phyloP scores from a whole-genome alignment of 2,113 vertebrate genomes.

The Scolopax mira region DNA sequence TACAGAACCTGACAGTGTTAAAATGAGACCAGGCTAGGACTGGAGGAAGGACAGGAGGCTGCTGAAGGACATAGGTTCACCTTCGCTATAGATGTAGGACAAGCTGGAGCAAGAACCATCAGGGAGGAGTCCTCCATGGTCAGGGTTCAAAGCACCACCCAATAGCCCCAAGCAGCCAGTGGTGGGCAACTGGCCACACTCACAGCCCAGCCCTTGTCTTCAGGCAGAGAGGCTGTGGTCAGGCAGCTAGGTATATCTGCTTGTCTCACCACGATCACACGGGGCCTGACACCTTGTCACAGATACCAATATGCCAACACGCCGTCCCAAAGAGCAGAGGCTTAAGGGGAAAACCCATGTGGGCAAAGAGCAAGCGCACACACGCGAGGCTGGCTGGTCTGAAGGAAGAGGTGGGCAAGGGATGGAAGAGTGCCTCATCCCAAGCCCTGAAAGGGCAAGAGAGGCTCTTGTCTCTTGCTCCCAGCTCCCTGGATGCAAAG shows the following conservation, averaged over 20 bases:
- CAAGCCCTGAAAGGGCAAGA: no score
- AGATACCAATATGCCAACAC: fast-evolving
- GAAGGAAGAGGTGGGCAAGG: neutral
- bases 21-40: neutral
- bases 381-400: fast-evolving
- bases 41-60: neutral
- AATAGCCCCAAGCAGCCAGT: neutral
- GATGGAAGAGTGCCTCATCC: neutral
- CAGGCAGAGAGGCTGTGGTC: neutral
- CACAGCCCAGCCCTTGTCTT: neutral
- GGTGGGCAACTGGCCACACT: neutral
- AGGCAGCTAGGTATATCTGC: neutral
- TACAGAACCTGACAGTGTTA: neutral
- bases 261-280: fast-evolving
- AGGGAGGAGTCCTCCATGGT: neutral
- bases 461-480: neutral
- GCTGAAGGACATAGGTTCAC: neutral
- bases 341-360: neutral
- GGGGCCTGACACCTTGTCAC: neutral
- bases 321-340: neutral
- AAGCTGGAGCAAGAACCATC: neutral
- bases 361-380: neutral
- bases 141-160: neutral
- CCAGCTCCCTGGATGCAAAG: neutral
- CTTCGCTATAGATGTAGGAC: neutral